phyloP scores from a whole-genome alignment of 2,797 vertebrate species.

The Synaphobranchus kaupii region DNA sequence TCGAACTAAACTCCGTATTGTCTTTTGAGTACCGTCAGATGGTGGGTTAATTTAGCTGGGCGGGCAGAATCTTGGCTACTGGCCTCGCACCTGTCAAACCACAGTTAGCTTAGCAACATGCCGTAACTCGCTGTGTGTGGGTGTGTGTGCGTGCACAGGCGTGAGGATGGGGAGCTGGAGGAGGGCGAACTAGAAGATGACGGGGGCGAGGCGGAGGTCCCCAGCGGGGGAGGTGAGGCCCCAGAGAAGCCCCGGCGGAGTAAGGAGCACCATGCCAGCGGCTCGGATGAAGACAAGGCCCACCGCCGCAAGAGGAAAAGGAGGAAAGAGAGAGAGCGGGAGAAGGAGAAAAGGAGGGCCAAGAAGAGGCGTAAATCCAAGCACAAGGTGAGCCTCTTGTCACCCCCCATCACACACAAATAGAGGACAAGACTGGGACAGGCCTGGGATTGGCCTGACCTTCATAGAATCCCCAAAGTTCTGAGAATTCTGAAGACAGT shows the following conservation, averaged over 20 bases:
- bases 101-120: not conserved
- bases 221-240: slow-evolving; percentile 66
- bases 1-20: not conserved
- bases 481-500: not conserved
- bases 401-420: not conserved
- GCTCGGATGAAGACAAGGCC: slow-evolving; percentile 82
- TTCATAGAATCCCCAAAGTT: not conserved
- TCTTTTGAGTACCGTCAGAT: not conserved
- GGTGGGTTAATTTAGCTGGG: not conserved
- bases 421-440: not conserved
- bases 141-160: slow-evolving; percentile 53
- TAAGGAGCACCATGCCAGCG: slow-evolving; percentile 81
- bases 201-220: slow-evolving; percentile 77
- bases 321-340: slow-evolving; percentile 85
- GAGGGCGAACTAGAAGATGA: slow-evolving; percentile 94
- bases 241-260: slow-evolving; percentile 69
- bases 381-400: slow-evolving; percentile 80
- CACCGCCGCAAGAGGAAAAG: slow-evolving; percentile 88
- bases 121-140: slow-evolving; percentile 8
- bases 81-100: not conserved
- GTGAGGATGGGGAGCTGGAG: slow-evolving; percentile 91
- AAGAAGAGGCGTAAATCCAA: slow-evolving; percentile 96
- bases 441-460: not conserved
- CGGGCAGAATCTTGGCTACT: not conserved
- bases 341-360: slow-evolving; percentile 87